These are phyloP conservation scores for Cassiopea andromeda DNA, from an alignment of 30 jellyfish, hydroid and myxozoan genomes.

Conservation along the genomic window DNA sequence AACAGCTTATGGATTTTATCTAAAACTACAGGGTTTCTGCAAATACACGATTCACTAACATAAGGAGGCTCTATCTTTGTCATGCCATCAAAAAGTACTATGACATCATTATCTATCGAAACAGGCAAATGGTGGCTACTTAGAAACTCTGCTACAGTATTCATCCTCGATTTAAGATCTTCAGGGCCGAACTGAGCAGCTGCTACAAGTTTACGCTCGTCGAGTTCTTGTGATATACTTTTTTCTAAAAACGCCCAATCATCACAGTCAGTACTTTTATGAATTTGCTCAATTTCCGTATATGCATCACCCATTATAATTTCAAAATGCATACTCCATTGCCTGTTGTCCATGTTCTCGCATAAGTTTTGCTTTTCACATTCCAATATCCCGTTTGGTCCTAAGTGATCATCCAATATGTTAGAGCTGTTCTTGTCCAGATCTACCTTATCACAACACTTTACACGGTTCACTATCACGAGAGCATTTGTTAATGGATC, in stretches of 20 bases:
- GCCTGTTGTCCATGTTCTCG: not conserved
- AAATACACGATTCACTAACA: not conserved
- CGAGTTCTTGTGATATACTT: not conserved
- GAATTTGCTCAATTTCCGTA: constrained; percentile 5
- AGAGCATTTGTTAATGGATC: constrained; percentile 48
- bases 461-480: constrained; percentile 6
- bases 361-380: not conserved
- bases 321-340: constrained; percentile 4
- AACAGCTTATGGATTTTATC: constrained; percentile 39
- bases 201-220: not conserved
- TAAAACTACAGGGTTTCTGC: constrained; percentile 57
- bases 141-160: not conserved
- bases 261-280: constrained; percentile 12
- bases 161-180: constrained; percentile 1
- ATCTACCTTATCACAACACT: not conserved
- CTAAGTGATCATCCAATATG: not conserved
- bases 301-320: constrained; percentile 60
- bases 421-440: not conserved
- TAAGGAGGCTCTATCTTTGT: constrained; percentile 67
- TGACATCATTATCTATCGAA: not conserved
- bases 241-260: constrained; percentile 11
- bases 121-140: constrained; percentile 28
- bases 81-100: constrained; percentile 48
- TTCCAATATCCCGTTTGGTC: not conserved
- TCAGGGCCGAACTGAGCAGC: not conserved